A percentile compares a stretch with the other conserved stretches of the same genome.
Conservation (phyloP, 2,888 invertebrate genomes). For the Ptychoptera contaminata region DNA sequence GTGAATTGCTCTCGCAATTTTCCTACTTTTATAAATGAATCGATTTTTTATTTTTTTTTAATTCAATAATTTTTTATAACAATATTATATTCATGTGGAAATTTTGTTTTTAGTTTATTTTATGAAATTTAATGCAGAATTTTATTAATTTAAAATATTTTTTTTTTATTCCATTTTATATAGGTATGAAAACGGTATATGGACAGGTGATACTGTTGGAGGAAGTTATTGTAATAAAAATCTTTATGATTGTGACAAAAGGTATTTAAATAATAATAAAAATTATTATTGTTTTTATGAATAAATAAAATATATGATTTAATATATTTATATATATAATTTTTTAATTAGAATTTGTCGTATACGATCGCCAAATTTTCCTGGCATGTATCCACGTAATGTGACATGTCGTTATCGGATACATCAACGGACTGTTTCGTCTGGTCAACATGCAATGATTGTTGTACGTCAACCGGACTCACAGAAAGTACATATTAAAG, state of each 20-base stretch:
- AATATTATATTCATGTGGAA: too few species aligned
- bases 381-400: conserved; percentile 76
- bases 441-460: conserved; percentile 57
- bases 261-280: conserved; percentile 8
- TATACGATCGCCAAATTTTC: conserved; percentile 79
- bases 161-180: too few species aligned
- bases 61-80: too few species aligned
- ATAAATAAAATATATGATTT: neutral
- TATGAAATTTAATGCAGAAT: too few species aligned
- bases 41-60: too few species aligned
- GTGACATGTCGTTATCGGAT: conserved; percentile 67
- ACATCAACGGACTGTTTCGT: conserved; percentile 34
- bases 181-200: conserved; percentile 31
- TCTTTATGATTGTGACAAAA: conserved; percentile 58
- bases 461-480: conserved; percentile 62
- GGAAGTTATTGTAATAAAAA: conserved; percentile 70
- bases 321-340: neutral
- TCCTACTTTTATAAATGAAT: too few species aligned
- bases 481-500: conserved; percentile 64
- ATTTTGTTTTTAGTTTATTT: too few species aligned
- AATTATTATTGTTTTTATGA: neutral
- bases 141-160: too few species aligned
- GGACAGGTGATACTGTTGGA: conserved; percentile 58
- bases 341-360: conserved; percentile 36
- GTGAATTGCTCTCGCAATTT: too few species aligned